Conservation (phyloP, 2,888 invertebrate genomes). For the Plagodis pulveraria region DNA sequence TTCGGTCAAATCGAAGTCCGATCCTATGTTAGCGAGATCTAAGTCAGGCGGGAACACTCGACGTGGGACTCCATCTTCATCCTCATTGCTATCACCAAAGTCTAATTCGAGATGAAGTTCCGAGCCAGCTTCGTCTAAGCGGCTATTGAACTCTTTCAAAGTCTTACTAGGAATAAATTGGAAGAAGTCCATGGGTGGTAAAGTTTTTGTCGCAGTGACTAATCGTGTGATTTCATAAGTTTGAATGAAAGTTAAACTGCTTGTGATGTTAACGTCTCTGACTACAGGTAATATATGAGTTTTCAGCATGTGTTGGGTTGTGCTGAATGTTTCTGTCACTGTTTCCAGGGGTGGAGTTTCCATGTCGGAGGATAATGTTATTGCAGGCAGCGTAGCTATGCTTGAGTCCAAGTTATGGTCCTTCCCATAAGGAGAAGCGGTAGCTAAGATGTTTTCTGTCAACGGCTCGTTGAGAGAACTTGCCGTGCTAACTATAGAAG, state of each 20-base stretch:
- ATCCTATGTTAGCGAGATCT: constrained; percentile 89
- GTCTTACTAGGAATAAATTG: constrained; percentile 94
- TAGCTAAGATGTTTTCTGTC: constrained; percentile 94
- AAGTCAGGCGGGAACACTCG: constrained; percentile 87
- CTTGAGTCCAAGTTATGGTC: constrained; percentile 90
- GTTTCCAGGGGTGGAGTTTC: constrained; percentile 95
- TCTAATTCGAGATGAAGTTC: constrained; percentile 94
- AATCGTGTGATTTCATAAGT: constrained; percentile 94
- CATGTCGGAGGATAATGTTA: constrained; percentile 90
- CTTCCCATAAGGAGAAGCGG: constrained; percentile 90
- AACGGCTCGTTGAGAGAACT: constrained; percentile 90
- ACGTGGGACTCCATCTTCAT: constrained; percentile 77
- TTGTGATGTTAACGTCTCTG: constrained; percentile 89
- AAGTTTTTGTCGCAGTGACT: constrained; percentile 95
- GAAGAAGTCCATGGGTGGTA: constrained; percentile 94
- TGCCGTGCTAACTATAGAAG: constrained; percentile 79
- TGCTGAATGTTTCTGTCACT: constrained; percentile 95
- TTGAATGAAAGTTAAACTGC: constrained; percentile 93
- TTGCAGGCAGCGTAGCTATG: constrained; percentile 92
- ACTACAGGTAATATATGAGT: constrained; percentile 95
- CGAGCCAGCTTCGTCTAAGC: constrained; percentile 94
- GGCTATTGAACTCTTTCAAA: constrained; percentile 94
- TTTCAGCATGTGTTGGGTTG: constrained; percentile 94
- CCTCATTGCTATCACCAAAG: constrained; percentile 92
- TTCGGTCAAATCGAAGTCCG: constrained; percentile 89